Evolutionary conservation across 2,113 vertebrate species (phyloP), one percentile per base, ranked within the genome.

Genomic region (Myrmecophaga tridactyla): DNA sequence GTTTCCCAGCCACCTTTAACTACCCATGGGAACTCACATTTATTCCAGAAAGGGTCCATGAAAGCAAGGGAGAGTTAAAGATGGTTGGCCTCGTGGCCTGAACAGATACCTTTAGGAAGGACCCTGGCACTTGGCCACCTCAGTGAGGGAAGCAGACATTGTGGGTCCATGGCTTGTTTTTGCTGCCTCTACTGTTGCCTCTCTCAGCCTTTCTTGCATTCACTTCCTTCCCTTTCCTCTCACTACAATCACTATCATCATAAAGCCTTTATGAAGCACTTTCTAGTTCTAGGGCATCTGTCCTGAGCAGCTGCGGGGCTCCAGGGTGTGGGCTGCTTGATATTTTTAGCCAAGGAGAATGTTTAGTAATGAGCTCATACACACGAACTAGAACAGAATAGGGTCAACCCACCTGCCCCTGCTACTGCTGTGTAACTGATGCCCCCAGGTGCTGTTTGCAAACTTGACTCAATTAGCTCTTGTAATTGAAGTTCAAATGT

Each of bases 331-430:
- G 51, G 39, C 39, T 36, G 56, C 56, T 51, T 58, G 95, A 67
- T 94, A 94, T 91, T 96, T 96, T 97, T 96, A 96, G 96, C 84
- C 80, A 67, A 92, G 93, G 78, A 92, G 77, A 94, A 84, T 94
- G 83, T 41, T 89, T 43, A 23, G 25, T 43, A 70, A 60, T 92
- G 94, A 91, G 75, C 70, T 96, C 86, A 96, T 62, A 48, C 63
- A 39, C 62, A 23, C 14, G 87, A 75, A 41, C 89, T 86, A 63
- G 56, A 92, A 63, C 51, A 93, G 94, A 90, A 82, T 51, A 91
- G 63, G 41, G 84, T 86, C 4, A 15, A 94, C 75, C 36, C 96
- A 94, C 86, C 91, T 96, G 91, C 85, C 83, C 63, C 51, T 43
- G 13, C 14, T 60, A 48, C 63, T 80, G 46, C 27, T 27, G 48